Base-by-base conservation (phyloP, 2,888 invertebrate genomes). In the Palloptera scutellata region DNA sequence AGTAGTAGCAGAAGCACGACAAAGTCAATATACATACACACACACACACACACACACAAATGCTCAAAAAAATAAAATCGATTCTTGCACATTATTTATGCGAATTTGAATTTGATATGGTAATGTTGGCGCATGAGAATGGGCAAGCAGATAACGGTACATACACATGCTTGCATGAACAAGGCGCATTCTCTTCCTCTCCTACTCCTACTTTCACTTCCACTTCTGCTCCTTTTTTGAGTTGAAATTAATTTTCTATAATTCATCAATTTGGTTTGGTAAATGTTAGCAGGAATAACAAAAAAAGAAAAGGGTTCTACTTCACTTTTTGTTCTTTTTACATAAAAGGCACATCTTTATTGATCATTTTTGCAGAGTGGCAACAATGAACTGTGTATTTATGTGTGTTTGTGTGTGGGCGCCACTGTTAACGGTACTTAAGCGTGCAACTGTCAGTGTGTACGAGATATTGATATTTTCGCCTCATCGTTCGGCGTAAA, bases 171-270 rank as follows among this genome's bases (percentile, higher is more conserved):
- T 20, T 13, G 13, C 30, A 30, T 30, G 30, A 30, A 30, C 6
- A 6, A 30, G 30, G 30, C 30, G 6, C 41, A 42, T 41, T 40
- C 12, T 6, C 40, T 43, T 48, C 45, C 43, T 15, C 42, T 59
- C 42, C 30, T n/a, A n/a, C n/a, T n/a, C n/a, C n/a, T n/a, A n/a
- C n/a, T n/a, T n/a, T n/a, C n/a, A n/a, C n/a, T 15, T n/a, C 20
- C 30, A 5, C 17, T 12, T 19, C 48, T 60, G 19, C 30, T 9
- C n/a, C 17, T 17, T n/a, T n/a, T 19, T 15, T 20, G 41, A 13
- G 42, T 61, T 69, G 76, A 80, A 80, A 81, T 81, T 80, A 80
- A 81, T 81, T 81, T 80, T 76, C 77, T 78, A 80, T 80, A 80
- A 81, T 81, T 81, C 79, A 81, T 81, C 80, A 80, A 79, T 79